Evolutionary conservation across 2,888 invertebrate genomes (phyloP).

Genomic region (Aspidapion aeneum): DNA sequence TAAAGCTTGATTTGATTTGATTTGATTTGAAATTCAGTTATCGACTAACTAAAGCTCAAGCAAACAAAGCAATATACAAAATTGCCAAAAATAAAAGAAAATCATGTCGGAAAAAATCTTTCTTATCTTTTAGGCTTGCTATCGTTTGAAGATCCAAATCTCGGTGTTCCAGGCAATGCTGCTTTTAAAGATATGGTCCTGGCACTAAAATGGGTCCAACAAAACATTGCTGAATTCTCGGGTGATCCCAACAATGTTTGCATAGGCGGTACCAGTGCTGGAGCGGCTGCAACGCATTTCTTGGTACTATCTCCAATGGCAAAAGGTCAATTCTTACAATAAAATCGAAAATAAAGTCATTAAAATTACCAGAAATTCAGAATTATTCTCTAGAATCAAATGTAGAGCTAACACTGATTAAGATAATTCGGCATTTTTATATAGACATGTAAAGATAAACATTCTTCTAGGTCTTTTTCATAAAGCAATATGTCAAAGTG

Average conservation of each 20-base stretch:
- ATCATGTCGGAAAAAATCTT: too few species aligned
- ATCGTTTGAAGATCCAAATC: conserved; percentile 46
- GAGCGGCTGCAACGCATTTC: conserved; percentile 49
- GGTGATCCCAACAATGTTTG: conserved; percentile 45
- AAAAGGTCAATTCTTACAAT: conserved; percentile 35
- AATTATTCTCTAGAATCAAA: conserved; percentile 1
- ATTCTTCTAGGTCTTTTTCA: conserved; percentile 41
- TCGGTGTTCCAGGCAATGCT: conserved; percentile 53
- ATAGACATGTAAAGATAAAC: neutral
- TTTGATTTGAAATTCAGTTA: too few species aligned
- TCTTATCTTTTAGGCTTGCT: conserved; percentile 50
- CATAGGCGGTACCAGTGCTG: conserved; percentile 54
- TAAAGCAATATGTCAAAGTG: conserved; percentile 44
- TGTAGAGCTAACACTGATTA: neutral
- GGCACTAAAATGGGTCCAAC: conserved; percentile 52
- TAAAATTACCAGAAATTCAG: neutral
- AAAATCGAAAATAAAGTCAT: neutral
- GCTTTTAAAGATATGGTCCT: conserved; percentile 53
- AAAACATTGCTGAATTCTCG: conserved; percentile 44
- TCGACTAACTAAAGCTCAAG: too few species aligned
- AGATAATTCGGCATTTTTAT: neutral
- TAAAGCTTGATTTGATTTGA: too few species aligned
- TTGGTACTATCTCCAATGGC: conserved; percentile 51
- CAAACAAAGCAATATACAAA: too few species aligned
- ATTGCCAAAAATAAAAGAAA: too few species aligned